Evolutionary conservation across 2,888 invertebrate genomes (phyloP), one percentile per base, ranked within the genome.

Genomic region (Thera britannica): DNA sequence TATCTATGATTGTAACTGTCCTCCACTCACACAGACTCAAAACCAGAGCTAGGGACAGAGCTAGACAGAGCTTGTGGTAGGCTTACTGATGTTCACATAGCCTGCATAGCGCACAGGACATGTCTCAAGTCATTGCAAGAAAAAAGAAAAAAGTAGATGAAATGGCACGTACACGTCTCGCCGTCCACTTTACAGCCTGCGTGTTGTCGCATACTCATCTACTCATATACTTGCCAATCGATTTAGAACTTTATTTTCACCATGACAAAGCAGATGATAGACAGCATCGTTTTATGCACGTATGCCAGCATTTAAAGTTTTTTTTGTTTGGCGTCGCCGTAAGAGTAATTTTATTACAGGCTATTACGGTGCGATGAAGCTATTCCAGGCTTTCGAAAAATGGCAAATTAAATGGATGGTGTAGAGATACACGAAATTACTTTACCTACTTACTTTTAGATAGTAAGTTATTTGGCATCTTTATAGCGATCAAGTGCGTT

Each of bases 291-390:
- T n/a, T 54, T 9, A 46, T 35, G 35, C 48, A 48, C 51, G 35
- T 55, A 71, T 75, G 77, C 5, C 36, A 57, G 77, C 76, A 77
- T 52, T 5, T 23, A 80, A 80, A 46, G 8, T 9, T 56, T 56
- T 62, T 54, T 46, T 54, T 57, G 41, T 41, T 59, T 61, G 35
- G 46, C 35, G 55, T 55, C 44, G 44, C 7, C 36, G 61, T 55
- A 55, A 35, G 82, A 87, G 84, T 86, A 85, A 87, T 88, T 88
- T 88, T 90, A 89, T 89, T 86, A 56, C 82, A 80, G 80, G 76
- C 83, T 84, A 86, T 85, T 83, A 84, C 77, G 78, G 77, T 75
- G 72, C 78, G 79, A 84, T 84, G 79, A 80, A 81, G 84, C 83
- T 87, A 88, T 89, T 89, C 85, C 82, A 78, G 83, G 80, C 76